These are phyloP conservation scores for Ophioderma brevispina DNA, from an alignment of 35 echinoderm and acorn worm species.

Conservation along the genomic window DNA sequence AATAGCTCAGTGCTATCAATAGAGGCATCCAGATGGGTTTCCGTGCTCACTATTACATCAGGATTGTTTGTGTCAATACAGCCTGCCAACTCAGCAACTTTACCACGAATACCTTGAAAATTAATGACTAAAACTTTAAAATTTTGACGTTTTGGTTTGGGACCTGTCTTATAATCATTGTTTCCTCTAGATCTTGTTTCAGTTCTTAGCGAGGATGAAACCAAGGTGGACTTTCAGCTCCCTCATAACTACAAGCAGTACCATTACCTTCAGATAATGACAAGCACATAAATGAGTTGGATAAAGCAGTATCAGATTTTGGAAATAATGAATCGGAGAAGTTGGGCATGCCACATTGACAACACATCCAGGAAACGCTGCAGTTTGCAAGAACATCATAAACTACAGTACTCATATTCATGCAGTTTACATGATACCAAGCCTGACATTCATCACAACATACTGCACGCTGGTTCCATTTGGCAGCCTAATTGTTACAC, in stretches of 20 bases:
- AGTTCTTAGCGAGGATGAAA: conserved; percentile 38
- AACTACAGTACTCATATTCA: background rate
- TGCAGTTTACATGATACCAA: conserved; percentile 3
- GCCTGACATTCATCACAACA: conserved; percentile 5
- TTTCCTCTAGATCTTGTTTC: background rate
- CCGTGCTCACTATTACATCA: background rate
- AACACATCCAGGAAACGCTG: conserved; percentile 15
- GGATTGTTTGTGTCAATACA: background rate
- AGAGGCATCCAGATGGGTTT: background rate
- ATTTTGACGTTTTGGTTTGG: background rate
- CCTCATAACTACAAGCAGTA: background rate
- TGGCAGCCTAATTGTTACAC: conserved; percentile 10
- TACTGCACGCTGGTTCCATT: conserved; percentile 3
- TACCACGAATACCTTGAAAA: conserved; percentile 14
- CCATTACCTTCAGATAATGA: background rate
- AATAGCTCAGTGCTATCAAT: background rate
- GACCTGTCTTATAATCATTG: background rate
- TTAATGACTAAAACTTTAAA: conserved; percentile 22
- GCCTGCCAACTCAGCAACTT: background rate
- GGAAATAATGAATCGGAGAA: background rate
- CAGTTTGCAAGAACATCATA: background rate
- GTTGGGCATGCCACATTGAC: conserved; percentile 14
- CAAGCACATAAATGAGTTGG: background rate
- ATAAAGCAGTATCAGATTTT: background rate
- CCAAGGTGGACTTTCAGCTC: background rate